Base-by-base conservation (phyloP, 35 echinoderm and acorn worm genomes). In the Chiridota heheva region DNA sequence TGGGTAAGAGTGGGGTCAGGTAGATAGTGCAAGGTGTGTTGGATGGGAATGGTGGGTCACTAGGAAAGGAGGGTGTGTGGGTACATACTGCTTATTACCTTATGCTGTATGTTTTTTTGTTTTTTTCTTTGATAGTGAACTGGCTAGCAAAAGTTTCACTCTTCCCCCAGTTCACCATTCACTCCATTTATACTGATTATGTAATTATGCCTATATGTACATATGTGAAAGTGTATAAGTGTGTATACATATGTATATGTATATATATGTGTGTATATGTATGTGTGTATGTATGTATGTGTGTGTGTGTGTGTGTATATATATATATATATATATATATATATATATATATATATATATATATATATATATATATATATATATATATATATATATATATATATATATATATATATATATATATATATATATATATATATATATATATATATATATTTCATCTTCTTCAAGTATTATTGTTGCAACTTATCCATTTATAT, bases 201-300 rank as follows among this genome's bases (percentile, higher is more conserved):
- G n/a, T 31, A 29, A 18, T 8, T 65, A 15, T 65, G 29, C 29
- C 15, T 65, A 31, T 65, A 29, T 31, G 29, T 65, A 28, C 29
- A 31, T 65, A 28, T 65, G 28, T 65, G 61, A 15, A 31, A 15
- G 15, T 31, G 28, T 18, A 29, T 65, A 65, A 15, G 61, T 65
- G 28, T 65, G 61, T 65, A 65, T 65, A 29, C 28, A 31, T 65
- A 28, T 65, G 28, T 65, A 28, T 31, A 29, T 65, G 61, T 65
- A 28, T 31, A 29, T 65, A 28, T 31, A 28, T 65, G 61, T 65
- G 61, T 65, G 28, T 65, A 28, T 65, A 31, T 65, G 61, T 65
- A 31, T 65, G 61, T 65, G 28, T 65, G 61, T 65, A 31, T 65
- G 61, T 65, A 31, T 65, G 61, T 65, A 31, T 65, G 61, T 65